Evolutionary conservation across 2,113 vertebrate genomes (phyloP), one percentile per base, ranked within the genome.

Genomic region (Rostratula benghalensis): DNA sequence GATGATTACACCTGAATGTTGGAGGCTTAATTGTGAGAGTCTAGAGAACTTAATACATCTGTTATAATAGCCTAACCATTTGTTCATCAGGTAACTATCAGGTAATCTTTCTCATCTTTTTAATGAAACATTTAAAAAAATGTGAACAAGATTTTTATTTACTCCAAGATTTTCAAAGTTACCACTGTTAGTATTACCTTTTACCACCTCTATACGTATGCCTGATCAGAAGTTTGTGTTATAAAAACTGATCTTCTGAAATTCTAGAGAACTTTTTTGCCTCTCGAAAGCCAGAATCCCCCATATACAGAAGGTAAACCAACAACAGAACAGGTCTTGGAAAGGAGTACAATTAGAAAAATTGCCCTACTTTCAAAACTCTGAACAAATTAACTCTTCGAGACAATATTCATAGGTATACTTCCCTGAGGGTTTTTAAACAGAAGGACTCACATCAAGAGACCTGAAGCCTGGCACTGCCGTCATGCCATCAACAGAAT

Each of bases 101-200:
- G 11, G 10, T n/a, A n/a, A n/a, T n/a, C n/a, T n/a, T n/a, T n/a
- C n/a, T n/a, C n/a, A n/a, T n/a, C n/a, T n/a, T n/a, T n/a, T n/a
- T n/a, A n/a, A n/a, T n/a, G n/a, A n/a, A n/a, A n/a, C n/a, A n/a
- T n/a, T n/a, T n/a, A n/a, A n/a, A n/a, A n/a, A n/a, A n/a, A n/a
- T 0, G 3, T 24, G 8, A 83, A 48, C 0, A 0, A 61, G 11
- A 6, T 10, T 71, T 76, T 39, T 48, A 25, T 48, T 89, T 57
- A 73, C 25, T 48, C 18, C 9, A 57, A 39, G 11, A 71, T 84
- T 75, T 60, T 51, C 28, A 28, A 22, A 41, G 21, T 65, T 39
- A 50, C 3, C 11, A 19, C 35, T 35, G 4, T 6, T 63, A 17
- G 3, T 61, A 78, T 46, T 63, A 73, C 16, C 28, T 75, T 87